Evolutionary conservation across 2,888 invertebrate species (phyloP).

Genomic region (Bimastos eiseni): DNA sequence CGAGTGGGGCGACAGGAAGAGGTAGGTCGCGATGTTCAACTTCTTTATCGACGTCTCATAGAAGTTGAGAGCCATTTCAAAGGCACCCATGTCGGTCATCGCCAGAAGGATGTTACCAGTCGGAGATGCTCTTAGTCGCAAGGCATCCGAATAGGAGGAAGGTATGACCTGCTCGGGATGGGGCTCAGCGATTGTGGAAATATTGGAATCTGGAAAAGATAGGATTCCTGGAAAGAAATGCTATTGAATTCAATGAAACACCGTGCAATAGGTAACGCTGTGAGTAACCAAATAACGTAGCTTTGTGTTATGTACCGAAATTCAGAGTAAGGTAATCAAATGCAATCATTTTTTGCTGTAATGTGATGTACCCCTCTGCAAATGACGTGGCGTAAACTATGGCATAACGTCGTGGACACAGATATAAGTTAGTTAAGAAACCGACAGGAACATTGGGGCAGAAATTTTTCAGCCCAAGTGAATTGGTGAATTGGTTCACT

Average conservation of each 20-base stretch:
- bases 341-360: background rate
- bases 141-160: background rate
- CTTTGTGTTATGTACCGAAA: background rate
- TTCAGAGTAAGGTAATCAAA: background rate
- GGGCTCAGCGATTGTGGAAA: background rate
- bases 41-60: slow-evolving; percentile 26
- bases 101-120: slow-evolving; percentile 25
- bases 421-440: no score
- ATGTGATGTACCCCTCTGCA: background rate
- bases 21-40: slow-evolving; percentile 26
- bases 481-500: no score
- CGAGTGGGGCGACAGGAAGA: slow-evolving; percentile 25
- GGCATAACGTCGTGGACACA: no score
- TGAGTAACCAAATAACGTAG: background rate
- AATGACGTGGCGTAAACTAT: no score
- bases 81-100: slow-evolving; percentile 22
- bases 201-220: background rate
- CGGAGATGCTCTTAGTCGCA: background rate
- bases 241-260: background rate
- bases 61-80: slow-evolving; percentile 34
- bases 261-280: background rate
- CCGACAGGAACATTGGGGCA: no score
- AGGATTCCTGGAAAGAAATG: background rate
- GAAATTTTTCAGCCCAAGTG: no score
- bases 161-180: background rate